Evolutionary conservation across 2,797 vertebrate species (phyloP).

Genomic region (Enteromius fasciolatus): DNA sequence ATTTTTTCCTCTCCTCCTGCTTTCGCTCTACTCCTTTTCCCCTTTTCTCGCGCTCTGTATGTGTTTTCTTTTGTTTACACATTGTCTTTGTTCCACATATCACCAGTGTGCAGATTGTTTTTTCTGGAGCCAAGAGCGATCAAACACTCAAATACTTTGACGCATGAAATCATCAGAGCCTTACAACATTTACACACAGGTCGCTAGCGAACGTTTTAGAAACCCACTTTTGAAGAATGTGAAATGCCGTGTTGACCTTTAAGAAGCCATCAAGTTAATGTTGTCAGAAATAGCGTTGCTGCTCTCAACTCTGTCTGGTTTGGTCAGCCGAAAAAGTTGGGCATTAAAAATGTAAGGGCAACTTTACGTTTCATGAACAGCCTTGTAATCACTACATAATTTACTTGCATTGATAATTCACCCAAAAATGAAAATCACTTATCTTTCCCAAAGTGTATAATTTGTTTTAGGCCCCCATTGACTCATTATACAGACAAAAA

Average conservation of each 20-base stretch:
- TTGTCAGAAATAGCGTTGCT: conserved; percentile 26
- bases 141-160: conserved; percentile 30
- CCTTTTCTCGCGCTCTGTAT: conserved; percentile 2
- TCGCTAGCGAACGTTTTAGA: neutral
- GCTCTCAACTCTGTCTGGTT: conserved; percentile 12
- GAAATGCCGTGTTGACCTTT: conserved; percentile 31
- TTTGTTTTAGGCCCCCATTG: neutral
- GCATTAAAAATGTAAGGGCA: neutral
- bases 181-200: conserved; percentile 11
- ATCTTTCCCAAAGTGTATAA: neutral
- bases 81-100: conserved; percentile 44
- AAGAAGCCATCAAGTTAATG: conserved; percentile 18
- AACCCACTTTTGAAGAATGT: conserved; percentile 32
- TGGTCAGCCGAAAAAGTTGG: conserved; percentile 10
- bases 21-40: neutral
- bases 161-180: conserved; percentile 38
- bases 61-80: conserved; percentile 34
- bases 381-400: neutral
- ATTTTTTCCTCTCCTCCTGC: neutral
- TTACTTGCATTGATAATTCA: neutral
- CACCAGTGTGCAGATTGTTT: conserved; percentile 39
- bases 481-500: neutral
- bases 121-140: conserved; percentile 33
- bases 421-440: neutral
- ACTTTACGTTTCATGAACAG: conserved; percentile 23